A percentile compares a stretch with the other conserved stretches of the same genome.
phyloP scores from a whole-genome alignment of 2,113 vertebrate species.

The Ochotona curzoniae region DNA sequence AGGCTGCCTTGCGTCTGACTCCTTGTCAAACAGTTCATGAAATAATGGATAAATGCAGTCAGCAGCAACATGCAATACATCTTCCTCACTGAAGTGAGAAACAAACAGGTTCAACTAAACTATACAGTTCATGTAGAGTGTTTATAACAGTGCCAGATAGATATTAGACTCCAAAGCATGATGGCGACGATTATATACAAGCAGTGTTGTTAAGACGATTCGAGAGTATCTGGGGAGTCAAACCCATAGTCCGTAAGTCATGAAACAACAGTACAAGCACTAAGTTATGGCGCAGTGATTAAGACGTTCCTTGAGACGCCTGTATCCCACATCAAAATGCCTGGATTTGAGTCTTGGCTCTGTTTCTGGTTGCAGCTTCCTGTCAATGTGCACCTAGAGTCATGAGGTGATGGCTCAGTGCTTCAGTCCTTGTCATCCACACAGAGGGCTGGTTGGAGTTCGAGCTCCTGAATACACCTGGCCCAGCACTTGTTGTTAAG shows the following conservation, averaged over 20 bases:
- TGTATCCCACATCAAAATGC: too few relatives aligned
- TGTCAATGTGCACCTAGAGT: too few relatives aligned
- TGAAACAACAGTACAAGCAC: conserved; percentile 26
- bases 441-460: too few relatives aligned
- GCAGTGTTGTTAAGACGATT: neutral
- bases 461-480: too few relatives aligned
- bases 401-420: too few relatives aligned
- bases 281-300: too few relatives aligned
- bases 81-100: conserved; percentile 6
- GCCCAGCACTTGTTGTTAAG: too few relatives aligned
- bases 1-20: neutral
- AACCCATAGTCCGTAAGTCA: conserved; percentile 9
- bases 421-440: too few relatives aligned
- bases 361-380: too few relatives aligned
- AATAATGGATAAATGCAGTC: neutral
- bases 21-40: neutral
- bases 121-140: conserved; percentile 14
- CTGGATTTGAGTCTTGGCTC: too few relatives aligned
- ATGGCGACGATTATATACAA: neutral
- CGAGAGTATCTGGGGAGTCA: neutral
- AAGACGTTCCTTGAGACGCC: too few relatives aligned
- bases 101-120: conserved; percentile 35
- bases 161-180: neutral
- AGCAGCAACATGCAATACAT: neutral
- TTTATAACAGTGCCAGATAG: neutral